Conservation (phyloP, 2,888 invertebrate species). For the Chrysomela aeneicollis region DNA sequence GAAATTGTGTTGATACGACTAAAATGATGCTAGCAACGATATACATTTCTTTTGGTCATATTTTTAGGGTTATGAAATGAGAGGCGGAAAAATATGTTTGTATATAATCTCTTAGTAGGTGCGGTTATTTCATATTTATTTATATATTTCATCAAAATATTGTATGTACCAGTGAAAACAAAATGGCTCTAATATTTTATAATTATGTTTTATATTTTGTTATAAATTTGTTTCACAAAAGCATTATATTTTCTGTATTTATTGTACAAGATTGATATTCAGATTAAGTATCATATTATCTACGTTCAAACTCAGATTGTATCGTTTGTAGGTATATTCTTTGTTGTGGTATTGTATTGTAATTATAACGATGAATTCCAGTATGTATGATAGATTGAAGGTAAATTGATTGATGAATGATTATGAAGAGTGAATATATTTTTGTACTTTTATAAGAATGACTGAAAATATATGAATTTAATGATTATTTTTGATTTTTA, state of each 20-base stretch:
- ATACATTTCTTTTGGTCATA: no score
- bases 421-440: slow-evolving; percentile 24
- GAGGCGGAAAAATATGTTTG: no score
- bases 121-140: no score
- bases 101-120: no score
- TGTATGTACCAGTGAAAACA: no score
- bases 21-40: no score
- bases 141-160: no score
- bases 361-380: slow-evolving; percentile 6
- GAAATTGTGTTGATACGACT: no score
- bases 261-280: slow-evolving; percentile 23
- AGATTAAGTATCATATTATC: slow-evolving; percentile 18
- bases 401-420: slow-evolving; percentile 27
- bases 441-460: slow-evolving; percentile 45
- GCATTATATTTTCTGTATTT: slow-evolving; percentile 11
- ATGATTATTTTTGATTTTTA: no score
- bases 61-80: no score
- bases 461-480: slow-evolving; percentile 39
- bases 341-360: slow-evolving; percentile 16
- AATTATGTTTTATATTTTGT: not conserved
- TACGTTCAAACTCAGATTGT: slow-evolving; percentile 14
- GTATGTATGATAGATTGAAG: slow-evolving; percentile 27
- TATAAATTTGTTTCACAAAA: not conserved
- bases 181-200: no score
- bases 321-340: slow-evolving; percentile 15